Base-by-base conservation (phyloP, 2,888 invertebrate species). In the Abscondita cerata region DNA sequence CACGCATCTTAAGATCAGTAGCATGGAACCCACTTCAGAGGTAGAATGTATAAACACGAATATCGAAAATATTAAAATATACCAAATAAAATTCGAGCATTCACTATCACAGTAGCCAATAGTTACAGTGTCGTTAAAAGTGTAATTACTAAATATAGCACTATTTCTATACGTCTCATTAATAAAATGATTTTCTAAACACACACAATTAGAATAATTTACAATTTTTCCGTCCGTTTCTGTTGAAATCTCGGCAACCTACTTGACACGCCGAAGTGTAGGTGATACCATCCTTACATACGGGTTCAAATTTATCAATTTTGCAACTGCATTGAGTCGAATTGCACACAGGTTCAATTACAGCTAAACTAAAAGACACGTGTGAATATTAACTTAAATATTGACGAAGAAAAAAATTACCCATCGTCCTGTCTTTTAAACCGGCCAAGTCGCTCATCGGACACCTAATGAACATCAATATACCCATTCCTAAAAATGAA, bases 41-140 rank as follows among this genome's bases (percentile, higher is more conserved):
- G 93, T 95, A 65, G 95, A 95, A 81, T 95, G 95, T 73, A 94
- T 90, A 81, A 96, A 93, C 78, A 95, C 95, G 77, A 95, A 88
- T 69, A 92, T 83, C 11, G 94, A 93, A 83, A 96, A 95, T 59
- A 95, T 83, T 76, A 85, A 80, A 81, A 91, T 88, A 82, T 95
- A 96, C 75, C 89, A 83, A 78, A 91, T 86, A 76, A 95, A 92
- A 79, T 89, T 90, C 71, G 84, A 83, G 82, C 95, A 95, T 69
- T 90, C 85, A 40, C 88, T 86, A 71, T 89, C 88, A 81, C 95
- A 95, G 81, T 90, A 90, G 63, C 95, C 95, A 68, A 87, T 87
- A 62, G 86, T 86, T 3, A 93, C 93, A 59, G 83, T 83, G 8
- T 85, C 85, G 53, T 52, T 54, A 55, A 38, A 53, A 33, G 20